Evolutionary conservation across 2,113 vertebrate species (phyloP).

Genomic region (Acanthisitta chloris): DNA sequence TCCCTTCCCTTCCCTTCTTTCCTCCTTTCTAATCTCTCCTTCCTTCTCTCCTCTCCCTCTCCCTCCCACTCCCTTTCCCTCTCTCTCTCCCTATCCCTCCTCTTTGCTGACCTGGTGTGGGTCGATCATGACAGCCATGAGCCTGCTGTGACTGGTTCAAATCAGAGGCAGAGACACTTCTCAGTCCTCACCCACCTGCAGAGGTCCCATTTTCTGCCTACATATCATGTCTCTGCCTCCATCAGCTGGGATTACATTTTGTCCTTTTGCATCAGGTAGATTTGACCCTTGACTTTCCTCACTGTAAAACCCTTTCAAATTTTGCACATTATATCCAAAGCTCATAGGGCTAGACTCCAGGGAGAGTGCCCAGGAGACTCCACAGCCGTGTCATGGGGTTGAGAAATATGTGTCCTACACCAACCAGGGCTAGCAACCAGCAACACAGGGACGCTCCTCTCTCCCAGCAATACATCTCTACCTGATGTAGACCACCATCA

Average conservation of each 20-base stretch:
- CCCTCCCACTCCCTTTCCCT: background rate
- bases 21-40: background rate
- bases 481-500: background rate
- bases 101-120: background rate
- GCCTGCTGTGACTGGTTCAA: background rate
- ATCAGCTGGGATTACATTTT: background rate
- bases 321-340: background rate
- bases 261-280: background rate
- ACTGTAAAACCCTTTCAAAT: background rate
- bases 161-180: background rate
- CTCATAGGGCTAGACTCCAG: background rate
- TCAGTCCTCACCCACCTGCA: background rate
- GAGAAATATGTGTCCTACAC: fast-evolving
- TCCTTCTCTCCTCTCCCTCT: fast-evolving
- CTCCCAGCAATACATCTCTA: background rate
- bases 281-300: background rate
- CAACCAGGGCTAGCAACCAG: background rate
- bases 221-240: too few species aligned
- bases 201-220: background rate
- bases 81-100: background rate
- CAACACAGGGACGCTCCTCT: background rate
- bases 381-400: fast-evolving
- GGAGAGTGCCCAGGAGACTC: background rate
- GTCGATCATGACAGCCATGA: background rate
- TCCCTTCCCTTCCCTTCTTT: background rate